Base-by-base conservation (phyloP, 2,113 vertebrate genomes). In the Chaenogobius annularis region DNA sequence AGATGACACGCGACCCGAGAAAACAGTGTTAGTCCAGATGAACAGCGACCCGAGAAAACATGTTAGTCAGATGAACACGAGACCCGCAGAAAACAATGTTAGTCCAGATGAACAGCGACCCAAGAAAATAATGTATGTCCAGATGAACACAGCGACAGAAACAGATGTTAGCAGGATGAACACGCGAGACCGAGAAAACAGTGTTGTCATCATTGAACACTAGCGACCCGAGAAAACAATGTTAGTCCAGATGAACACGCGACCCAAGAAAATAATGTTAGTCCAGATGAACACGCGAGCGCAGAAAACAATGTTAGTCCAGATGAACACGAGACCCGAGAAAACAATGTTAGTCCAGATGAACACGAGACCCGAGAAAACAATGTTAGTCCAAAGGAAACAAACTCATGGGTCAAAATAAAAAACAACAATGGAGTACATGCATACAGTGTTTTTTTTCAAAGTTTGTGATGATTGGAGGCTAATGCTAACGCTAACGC, bases 101-200 rank as follows among this genome's bases (percentile, higher is more conserved):
- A 20, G 61, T 17, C 35, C 17, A n/a, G 10, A 43, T 9, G 19
- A 54, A 54, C 26, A 54, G 7, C 37, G 26, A 4, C 26, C 1
- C 2, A 31, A 31, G 26, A 31, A 4, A 31, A 31, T n/a, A n/a
- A n/a, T n/a, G n/a, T n/a, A n/a, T n/a, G n/a, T n/a, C n/a, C n/a
- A n/a, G n/a, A 40, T 9, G 37, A 40, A 40, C 50, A 66, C 65
- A 73, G 43, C 70, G 11, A 47, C 69, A 80, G 44, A 46, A 13
- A 63, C 8, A 20, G n/a, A 63, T 20, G 17, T 43, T 11, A 20
- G 61, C 17, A n/a, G 10, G n/a, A 43, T 9, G 19, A 54, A 54
- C 26, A 54, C 37, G 7, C n/a, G n/a, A 2, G 26, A 4, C 26
- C 1, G 26, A 31, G 4, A 4, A 31, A 4, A 31, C 1, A n/a